Percentiles rank a stretch among this genome's conserved stretches.
Conservation (phyloP, 2,113 vertebrate genomes). For the Xenotilapia longispinis region DNA sequence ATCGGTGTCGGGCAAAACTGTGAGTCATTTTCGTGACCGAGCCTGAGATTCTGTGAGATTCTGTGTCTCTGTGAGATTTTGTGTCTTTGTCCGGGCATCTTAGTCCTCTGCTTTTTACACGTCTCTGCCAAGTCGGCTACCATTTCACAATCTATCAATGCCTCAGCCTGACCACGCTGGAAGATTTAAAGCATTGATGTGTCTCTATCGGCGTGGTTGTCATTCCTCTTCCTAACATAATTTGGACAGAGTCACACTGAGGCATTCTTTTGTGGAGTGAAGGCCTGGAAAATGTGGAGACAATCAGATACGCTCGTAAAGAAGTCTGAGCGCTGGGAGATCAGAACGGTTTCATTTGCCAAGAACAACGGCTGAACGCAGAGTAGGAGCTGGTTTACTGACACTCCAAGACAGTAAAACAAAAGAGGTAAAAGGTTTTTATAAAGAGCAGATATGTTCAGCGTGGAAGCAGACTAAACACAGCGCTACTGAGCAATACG, state of each 20-base stretch:
- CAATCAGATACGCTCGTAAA: constrained; percentile 44
- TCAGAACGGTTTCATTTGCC: background rate
- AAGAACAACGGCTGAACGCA: background rate
- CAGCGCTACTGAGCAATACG: background rate
- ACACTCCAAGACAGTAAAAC: background rate
- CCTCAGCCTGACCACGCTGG: background rate
- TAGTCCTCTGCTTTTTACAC: background rate
- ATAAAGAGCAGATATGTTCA: background rate
- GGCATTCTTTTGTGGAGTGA: constrained; percentile 31
- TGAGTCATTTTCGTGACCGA: background rate
- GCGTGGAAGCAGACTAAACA: background rate
- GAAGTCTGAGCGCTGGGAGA: background rate
- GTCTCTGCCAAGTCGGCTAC: background rate
- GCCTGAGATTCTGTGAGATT: background rate
- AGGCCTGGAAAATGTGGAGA: constrained; percentile 44
- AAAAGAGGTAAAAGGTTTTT: background rate
- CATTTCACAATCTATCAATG: background rate
- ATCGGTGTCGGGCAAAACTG: background rate
- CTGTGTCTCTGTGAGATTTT: background rate
- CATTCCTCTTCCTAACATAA: constrained; percentile 28
- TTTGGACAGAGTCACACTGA: constrained; percentile 1
- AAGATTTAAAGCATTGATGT: background rate
- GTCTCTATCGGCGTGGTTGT: constrained; percentile 14
- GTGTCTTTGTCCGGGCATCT: background rate
- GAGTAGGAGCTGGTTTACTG: constrained; percentile 1